Evolutionary conservation across 2,797 vertebrate species (phyloP).

Genomic region (Limnodromus scolopaceus): DNA sequence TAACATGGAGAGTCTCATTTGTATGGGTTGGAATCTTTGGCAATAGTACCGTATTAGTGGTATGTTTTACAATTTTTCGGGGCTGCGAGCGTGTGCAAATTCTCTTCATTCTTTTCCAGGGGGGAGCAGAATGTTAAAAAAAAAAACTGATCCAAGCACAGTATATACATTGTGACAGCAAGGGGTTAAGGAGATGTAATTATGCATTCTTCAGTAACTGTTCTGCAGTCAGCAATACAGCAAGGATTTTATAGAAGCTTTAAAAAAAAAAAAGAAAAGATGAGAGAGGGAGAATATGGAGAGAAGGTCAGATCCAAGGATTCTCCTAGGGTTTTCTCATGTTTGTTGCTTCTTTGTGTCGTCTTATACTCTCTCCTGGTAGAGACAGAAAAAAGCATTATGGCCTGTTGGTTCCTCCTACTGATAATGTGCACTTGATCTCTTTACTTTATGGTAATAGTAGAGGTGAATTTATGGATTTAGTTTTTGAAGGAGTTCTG

Average conservation of each 20-base stretch:
- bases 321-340: constrained; percentile 45
- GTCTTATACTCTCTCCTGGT: not conserved
- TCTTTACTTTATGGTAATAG: constrained; percentile 3
- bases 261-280: not conserved
- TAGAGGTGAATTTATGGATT: constrained; percentile 37
- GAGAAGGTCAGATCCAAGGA: constrained; percentile 43
- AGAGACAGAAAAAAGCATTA: constrained; percentile 21
- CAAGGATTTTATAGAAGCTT: not conserved
- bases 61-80: not conserved
- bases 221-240: constrained; percentile 52
- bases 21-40: not conserved
- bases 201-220: constrained; percentile 38
- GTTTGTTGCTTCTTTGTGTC: constrained; percentile 37
- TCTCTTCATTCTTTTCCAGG: not conserved
- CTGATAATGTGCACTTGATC: constrained; percentile 7
- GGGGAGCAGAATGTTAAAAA: not conserved
- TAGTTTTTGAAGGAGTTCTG: constrained; percentile 14
- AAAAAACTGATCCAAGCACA: not conserved
- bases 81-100: not conserved
- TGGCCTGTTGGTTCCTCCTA: not conserved
- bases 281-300: not conserved
- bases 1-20: not conserved
- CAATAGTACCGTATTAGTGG: not conserved
- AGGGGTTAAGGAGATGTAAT: constrained; percentile 49
- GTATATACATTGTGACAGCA: not conserved